Conservation (phyloP, 2,797 vertebrate genomes). For the Prunella strophiata region DNA sequence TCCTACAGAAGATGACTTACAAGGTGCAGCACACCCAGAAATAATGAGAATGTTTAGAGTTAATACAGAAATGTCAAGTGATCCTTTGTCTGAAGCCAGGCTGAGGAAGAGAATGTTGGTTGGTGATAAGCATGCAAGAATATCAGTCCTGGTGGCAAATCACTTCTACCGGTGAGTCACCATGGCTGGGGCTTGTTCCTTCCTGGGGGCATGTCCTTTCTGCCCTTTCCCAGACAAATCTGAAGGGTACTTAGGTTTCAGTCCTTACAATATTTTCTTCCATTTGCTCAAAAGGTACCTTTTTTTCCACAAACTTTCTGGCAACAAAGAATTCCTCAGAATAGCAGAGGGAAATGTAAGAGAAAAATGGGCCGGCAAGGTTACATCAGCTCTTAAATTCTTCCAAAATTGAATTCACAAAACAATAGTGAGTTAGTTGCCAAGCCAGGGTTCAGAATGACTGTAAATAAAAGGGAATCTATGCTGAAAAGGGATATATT, state of each 20-base stretch:
- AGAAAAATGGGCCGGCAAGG: conserved; percentile 31
- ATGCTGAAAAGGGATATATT: neutral
- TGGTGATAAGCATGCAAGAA: conserved; percentile 44
- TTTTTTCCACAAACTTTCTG: neutral
- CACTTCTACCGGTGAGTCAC: conserved; percentile 11
- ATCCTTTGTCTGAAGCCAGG: conserved; percentile 33
- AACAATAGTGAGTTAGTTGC: conserved; percentile 39
- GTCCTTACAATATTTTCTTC: neutral
- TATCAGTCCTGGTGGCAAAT: conserved; percentile 15
- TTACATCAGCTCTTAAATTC: conserved; percentile 52
- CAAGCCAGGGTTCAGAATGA: conserved; percentile 20
- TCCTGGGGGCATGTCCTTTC: conserved; percentile 39
- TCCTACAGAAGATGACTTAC: neutral
- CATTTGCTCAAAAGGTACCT: conserved; percentile 9
- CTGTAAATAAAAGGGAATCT: conserved; percentile 21
- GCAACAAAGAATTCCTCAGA: conserved; percentile 24
- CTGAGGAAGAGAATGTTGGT: conserved; percentile 42
- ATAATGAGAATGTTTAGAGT: neutral
- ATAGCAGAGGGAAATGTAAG: conserved; percentile 16
- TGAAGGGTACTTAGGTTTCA: neutral
- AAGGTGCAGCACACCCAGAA: neutral
- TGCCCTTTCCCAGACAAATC: neutral
- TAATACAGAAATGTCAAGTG: neutral
- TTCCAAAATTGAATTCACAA: conserved; percentile 25
- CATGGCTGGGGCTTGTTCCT: neutral